phyloP scores from a whole-genome alignment of 2,113 vertebrate species.

The Delphinapterus leucas region DNA sequence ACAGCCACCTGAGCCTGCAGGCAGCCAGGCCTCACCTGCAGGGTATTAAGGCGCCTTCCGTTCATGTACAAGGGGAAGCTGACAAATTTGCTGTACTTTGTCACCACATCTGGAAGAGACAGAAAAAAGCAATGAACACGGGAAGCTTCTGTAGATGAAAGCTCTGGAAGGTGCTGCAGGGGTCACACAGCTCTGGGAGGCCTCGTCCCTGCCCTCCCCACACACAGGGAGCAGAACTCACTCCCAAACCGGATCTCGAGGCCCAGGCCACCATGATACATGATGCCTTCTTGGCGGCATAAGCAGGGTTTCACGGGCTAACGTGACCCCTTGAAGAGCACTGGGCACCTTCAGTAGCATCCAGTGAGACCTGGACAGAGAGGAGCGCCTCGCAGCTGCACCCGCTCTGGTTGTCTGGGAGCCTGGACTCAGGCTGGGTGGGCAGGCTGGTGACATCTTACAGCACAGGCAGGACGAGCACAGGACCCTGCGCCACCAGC shows the following conservation, averaged over 20 bases:
- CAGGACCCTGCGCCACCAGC: not conserved
- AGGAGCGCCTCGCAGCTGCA: too few species aligned
- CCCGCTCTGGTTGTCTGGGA: rapidly evolving
- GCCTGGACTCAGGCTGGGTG: not conserved
- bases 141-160: not conserved
- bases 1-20: rapidly evolving
- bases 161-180: not conserved
- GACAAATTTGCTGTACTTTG: conserved; percentile 98
- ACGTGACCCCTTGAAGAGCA: not conserved
- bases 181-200: not conserved
- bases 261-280: not conserved
- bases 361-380: not conserved
- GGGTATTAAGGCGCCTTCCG: conserved; percentile 90
- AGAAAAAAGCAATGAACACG: not conserved
- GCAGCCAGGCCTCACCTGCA: conserved; percentile 88
- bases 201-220: rapidly evolving
- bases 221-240: rapidly evolving
- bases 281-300: rapidly evolving
- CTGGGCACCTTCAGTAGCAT: rapidly evolving
- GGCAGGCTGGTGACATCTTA: not conserved
- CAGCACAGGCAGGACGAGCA: not conserved
- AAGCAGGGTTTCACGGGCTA: not conserved
- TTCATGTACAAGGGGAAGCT: conserved; percentile 96
- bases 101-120: conserved; percentile 91
- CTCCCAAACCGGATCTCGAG: not conserved